A percentile compares a stretch with the other conserved stretches of the same genome.
Conservation (phyloP, 2,888 invertebrate species). For the Thalpophila matura region DNA sequence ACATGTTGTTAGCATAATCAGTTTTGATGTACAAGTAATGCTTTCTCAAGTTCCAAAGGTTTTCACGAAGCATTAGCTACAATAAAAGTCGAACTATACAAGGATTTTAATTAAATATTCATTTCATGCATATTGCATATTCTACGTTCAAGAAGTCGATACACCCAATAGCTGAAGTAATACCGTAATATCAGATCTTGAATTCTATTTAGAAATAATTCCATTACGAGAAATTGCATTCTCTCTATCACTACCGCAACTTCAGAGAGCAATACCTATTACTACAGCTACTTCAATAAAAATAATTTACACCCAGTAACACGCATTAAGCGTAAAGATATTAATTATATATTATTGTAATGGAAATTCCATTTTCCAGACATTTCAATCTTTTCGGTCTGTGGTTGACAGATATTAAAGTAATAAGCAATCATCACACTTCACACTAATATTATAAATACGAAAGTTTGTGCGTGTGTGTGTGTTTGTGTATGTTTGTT, state of each 20-base stretch:
- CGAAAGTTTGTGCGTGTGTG: no score
- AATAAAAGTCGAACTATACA: no score
- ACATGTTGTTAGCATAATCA: no score
- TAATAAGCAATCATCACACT: neutral
- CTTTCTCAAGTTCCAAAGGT: no score
- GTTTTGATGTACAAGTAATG: no score
- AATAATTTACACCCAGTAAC: conserved; percentile 27
- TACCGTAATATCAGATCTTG: conserved; percentile 10
- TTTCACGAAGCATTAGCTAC: no score
- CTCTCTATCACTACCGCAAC: neutral
- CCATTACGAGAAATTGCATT: conserved; percentile 9
- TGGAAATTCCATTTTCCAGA: conserved; percentile 22
- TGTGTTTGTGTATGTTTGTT: no score
- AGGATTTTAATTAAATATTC: no score
- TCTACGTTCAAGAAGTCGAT: neutral
- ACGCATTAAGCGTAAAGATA: conserved; percentile 1
- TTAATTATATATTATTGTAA: conserved; percentile 17
- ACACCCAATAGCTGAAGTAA: conserved; percentile 4
- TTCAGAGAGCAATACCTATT: conserved; percentile 10
- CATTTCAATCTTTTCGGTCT: neutral
- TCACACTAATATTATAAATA: no score
- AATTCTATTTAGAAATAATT: conserved; percentile 28
- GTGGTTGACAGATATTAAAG: conserved; percentile 10
- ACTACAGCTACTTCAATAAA: neutral
- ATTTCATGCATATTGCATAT: no score